Conservation (phyloP, 2,888 invertebrate species). For the Camptogramma bilineatum region DNA sequence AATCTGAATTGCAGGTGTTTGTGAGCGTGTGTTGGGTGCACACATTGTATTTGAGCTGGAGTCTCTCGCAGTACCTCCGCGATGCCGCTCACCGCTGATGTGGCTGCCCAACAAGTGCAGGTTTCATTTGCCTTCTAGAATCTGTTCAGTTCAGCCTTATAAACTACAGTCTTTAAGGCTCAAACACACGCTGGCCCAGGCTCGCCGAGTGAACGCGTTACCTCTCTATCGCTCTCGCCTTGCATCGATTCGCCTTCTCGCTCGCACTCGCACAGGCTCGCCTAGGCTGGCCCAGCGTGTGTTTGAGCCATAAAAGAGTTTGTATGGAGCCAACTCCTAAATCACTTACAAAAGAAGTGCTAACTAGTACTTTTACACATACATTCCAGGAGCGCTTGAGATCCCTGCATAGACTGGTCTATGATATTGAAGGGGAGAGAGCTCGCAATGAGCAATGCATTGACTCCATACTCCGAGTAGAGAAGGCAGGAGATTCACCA, state of each 20-base stretch:
- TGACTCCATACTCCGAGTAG: slow-evolving; percentile 91
- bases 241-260: too few species aligned
- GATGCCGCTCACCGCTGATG: slow-evolving; percentile 92
- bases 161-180: too few species aligned
- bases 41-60: slow-evolving; percentile 79
- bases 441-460: slow-evolving; percentile 92
- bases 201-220: too few species aligned
- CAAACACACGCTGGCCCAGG: too few species aligned
- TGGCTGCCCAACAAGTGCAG: slow-evolving; percentile 89
- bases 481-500: slow-evolving; percentile 77
- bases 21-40: slow-evolving; percentile 82
- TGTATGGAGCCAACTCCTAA: too few species aligned
- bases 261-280: too few species aligned
- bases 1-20: slow-evolving; percentile 59
- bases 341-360: too few species aligned
- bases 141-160: too few species aligned
- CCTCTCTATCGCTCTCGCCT: too few species aligned
- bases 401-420: slow-evolving; percentile 90
- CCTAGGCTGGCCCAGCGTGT: too few species aligned
- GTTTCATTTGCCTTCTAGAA: slow-evolving; percentile 46
- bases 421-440: slow-evolving; percentile 93
- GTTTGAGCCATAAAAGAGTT: too few species aligned
- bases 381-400: slow-evolving; percentile 90
- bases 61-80: slow-evolving; percentile 77
- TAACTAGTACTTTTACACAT: too few species aligned